Conservation (phyloP, 2,888 invertebrate genomes). For the Erebia epiphron region DNA sequence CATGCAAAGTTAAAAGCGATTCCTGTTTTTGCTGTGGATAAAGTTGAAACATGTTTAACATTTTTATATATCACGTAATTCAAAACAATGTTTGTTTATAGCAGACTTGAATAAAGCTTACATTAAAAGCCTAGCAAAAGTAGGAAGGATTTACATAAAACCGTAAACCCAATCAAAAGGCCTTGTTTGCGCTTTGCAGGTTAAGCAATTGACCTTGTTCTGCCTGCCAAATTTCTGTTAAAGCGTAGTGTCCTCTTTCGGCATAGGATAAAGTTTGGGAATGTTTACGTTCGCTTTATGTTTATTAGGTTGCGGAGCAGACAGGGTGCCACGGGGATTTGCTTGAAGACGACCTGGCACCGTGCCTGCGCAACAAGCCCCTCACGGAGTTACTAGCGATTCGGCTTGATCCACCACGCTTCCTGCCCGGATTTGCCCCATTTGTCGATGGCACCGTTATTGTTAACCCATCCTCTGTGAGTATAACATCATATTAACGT, state of each 20-base stretch:
- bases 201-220: constrained; percentile 10
- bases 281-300: constrained; percentile 29
- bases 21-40: background rate
- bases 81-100: background rate
- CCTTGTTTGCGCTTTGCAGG: constrained; percentile 7
- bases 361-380: constrained; percentile 91
- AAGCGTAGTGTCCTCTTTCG: constrained; percentile 8
- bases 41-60: constrained; percentile 6
- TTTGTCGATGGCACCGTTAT: constrained; percentile 96
- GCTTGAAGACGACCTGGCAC: constrained; percentile 91
- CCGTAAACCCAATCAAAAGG: constrained; percentile 9
- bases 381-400: constrained; percentile 89
- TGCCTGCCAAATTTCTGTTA: constrained; percentile 14
- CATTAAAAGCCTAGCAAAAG: background rate
- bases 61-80: background rate
- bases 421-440: constrained; percentile 96
- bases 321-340: constrained; percentile 93
- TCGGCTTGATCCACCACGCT: constrained; percentile 90
- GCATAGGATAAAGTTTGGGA: constrained; percentile 24
- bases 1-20: constrained; percentile 10
- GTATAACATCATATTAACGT: constrained; percentile 40
- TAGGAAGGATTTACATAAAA: background rate
- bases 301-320: constrained; percentile 87
- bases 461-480: constrained; percentile 85
- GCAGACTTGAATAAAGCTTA: background rate